These are phyloP conservation scores for Brenthis hecate DNA, from an alignment of 2,888 invertebrate genomes.

Conservation along the genomic window DNA sequence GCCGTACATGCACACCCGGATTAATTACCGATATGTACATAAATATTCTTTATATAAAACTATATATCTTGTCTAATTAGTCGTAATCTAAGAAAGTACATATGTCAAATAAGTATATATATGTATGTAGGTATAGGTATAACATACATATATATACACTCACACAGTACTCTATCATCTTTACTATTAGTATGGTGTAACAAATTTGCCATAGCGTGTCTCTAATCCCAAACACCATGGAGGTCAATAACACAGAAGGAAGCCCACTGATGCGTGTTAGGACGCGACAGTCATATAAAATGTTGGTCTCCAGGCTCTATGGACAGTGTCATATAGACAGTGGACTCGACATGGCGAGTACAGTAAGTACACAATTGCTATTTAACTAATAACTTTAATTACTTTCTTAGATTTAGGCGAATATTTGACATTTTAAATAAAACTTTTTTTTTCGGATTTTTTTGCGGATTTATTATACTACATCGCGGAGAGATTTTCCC, in stretches of 20 bases:
- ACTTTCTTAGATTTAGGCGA: too few relatives aligned
- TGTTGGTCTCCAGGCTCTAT: constrained; percentile 40
- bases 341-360: constrained; percentile 45
- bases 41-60: too few relatives aligned
- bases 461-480: too few relatives aligned
- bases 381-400: too few relatives aligned
- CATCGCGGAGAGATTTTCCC: too few relatives aligned
- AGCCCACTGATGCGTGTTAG: constrained; percentile 67
- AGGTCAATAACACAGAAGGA: constrained; percentile 66
- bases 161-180: neutral
- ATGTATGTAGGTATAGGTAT: too few relatives aligned
- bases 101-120: too few relatives aligned
- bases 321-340: constrained; percentile 30
- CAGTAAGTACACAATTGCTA: constrained; percentile 42
- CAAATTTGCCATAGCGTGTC: constrained; percentile 34
- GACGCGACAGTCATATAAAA: constrained; percentile 65
- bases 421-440: too few relatives aligned
- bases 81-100: neutral
- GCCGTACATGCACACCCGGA: too few relatives aligned
- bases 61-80: too few relatives aligned
- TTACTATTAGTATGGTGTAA: neutral
- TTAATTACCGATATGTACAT: too few relatives aligned
- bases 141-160: neutral
- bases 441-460: too few relatives aligned
- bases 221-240: constrained; percentile 45